Conservation (phyloP, 2,888 invertebrate species). For the Meteorus colon region DNA sequence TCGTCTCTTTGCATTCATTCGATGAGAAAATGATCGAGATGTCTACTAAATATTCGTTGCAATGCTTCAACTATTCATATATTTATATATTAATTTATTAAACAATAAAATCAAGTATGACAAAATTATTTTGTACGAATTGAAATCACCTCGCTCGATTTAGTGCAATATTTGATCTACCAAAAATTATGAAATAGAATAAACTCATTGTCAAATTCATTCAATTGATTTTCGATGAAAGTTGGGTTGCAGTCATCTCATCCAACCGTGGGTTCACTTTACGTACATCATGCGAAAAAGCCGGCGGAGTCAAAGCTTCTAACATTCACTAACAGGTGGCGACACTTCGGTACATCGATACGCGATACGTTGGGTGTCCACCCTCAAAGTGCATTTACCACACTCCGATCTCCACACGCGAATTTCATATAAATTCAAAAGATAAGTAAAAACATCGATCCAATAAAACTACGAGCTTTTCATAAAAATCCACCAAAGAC, state of each 20-base stretch:
- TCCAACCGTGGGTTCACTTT: slow-evolving; percentile 38
- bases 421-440: neutral
- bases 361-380: neutral
- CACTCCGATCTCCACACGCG: slow-evolving; percentile 45
- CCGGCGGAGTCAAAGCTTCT: slow-evolving; percentile 32
- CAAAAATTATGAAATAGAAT: neutral
- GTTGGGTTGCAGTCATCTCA: slow-evolving; percentile 23
- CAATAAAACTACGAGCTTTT: neutral
- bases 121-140: too few relatives aligned
- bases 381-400: slow-evolving; percentile 1
- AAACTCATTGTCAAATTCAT: neutral
- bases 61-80: neutral
- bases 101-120: too few relatives aligned
- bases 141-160: too few relatives aligned
- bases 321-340: slow-evolving; percentile 42
- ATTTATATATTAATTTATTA: neutral
- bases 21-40: slow-evolving; percentile 2
- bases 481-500: too few relatives aligned
- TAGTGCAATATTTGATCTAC: too few relatives aligned
- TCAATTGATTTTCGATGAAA: neutral
- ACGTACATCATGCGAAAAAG: slow-evolving; percentile 13
- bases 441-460: too few relatives aligned
- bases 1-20: slow-evolving; percentile 30
- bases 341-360: slow-evolving; percentile 41
- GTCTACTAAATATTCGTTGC: neutral